phyloP scores from a whole-genome alignment of 64 coral and sea anemone genomes.

The Dendrophyllia cribrosa region DNA sequence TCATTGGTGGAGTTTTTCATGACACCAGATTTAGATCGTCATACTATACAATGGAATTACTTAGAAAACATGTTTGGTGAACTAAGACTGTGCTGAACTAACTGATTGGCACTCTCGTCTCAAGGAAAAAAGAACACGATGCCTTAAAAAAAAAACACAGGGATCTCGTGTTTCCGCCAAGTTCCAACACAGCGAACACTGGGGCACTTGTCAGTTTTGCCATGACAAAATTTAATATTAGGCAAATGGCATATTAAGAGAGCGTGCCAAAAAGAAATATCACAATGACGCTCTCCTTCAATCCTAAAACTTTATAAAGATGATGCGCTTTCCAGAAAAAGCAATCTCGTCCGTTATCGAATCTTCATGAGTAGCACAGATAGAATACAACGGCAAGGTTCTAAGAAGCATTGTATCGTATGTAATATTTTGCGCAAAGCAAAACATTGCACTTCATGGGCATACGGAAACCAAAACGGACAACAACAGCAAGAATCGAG shows the following conservation, averaged over 20 bases:
- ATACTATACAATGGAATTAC: constrained; percentile 38
- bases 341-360: constrained; percentile 41
- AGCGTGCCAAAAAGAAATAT: constrained; percentile 54
- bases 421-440: constrained; percentile 66
- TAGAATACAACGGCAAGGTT: constrained; percentile 52
- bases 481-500: constrained; percentile 27
- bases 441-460: constrained; percentile 56
- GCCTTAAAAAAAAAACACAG: constrained; percentile 2
- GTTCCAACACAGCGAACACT: constrained; percentile 15
- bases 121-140: not conserved
- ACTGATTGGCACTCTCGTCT: constrained; percentile 9
- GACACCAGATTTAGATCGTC: constrained; percentile 49
- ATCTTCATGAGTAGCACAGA: constrained; percentile 48
- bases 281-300: constrained; percentile 58
- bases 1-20: constrained; percentile 53
- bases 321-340: constrained; percentile 35
- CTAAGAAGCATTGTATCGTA: constrained; percentile 33
- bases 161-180: constrained; percentile 47
- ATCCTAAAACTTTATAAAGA: constrained; percentile 62
- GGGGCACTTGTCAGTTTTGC: constrained; percentile 26
- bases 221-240: constrained; percentile 44
- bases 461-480: constrained; percentile 37
- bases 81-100: constrained; percentile 40
- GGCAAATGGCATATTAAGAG: constrained; percentile 25
- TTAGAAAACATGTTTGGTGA: constrained; percentile 55